Base-by-base conservation (phyloP, 2,888 invertebrate species). In the Byasa hedistus region DNA sequence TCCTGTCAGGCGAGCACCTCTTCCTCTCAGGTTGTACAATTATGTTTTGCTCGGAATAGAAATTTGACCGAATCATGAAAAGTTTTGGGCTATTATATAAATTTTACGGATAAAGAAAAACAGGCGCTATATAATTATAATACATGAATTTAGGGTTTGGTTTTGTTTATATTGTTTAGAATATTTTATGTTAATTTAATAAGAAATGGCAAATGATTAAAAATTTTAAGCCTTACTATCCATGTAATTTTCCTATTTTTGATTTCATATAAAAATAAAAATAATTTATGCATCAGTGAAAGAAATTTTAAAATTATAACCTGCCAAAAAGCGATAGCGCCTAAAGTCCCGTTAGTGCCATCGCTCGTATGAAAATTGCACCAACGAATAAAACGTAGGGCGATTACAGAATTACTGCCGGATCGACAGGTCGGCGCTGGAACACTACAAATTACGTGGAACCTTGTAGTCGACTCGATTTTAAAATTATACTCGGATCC, bases 11-110 rank as follows among this genome's bases (percentile, higher is more conserved):
- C 52, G 69, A 81, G 82, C 79, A 79, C 77, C 78, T 78, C 81
- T 76, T 79, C 74, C 79, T 78, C 81, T 83, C 87, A 86, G 88
- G 86, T 89, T 87, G 87, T 85, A 85, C 87, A 88, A 89, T 90
- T 87, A 78, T 78, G 76, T 73, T 74, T 78, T 76, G 76, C 69
- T 77, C 78, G 83, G 84, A 85, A 77, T 83, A 51, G 63, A 32
- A 63, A 63, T 48, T 62, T 23, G 48, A 39, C 21, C 39, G 12
- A 54, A 44, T 27, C 17, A 27, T 54, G 23, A 57, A 39, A 64
- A 63, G 60, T 80, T 82, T 83, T 23, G 80, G 2, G 64, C 19
- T n/a, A 32, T 61, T 61, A 57, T 36, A 32, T 32, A 51, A 32
- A 39, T 24, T 12, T 4, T 17, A 59, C 55, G 36, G 17, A n/a